Base-by-base conservation (phyloP, 1,140 invertebrate species). In the Calliopsis andreniformis region DNA sequence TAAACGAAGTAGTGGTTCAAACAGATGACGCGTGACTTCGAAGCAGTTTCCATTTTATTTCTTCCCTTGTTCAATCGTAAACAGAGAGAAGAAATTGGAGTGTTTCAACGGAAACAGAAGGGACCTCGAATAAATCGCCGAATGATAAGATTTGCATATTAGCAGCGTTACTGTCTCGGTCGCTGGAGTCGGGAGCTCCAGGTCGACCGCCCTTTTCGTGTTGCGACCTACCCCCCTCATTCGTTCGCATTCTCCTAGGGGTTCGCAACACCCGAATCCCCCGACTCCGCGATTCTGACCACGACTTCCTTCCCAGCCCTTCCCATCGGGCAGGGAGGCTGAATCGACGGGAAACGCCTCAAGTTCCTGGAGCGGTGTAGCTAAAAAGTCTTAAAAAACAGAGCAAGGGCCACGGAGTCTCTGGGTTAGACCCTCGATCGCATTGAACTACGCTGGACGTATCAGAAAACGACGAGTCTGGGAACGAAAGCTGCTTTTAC, bases 71-170 rank as follows among this genome's bases (percentile, higher is more conserved):
- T n/a, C n/a, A n/a, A n/a, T n/a, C n/a, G n/a, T n/a, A n/a, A n/a
- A n/a, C n/a, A 42, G 30, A 20, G 30, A 6, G 35, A 51, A 59
- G 32, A 58, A 56, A 32, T 51, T 16, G 51, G 20, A 32, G 14
- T 16, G 43, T 80, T 81, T 69, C 53, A 63, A 32, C n/a, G 25
- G 62, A 51, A 61, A 69, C 25, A 68, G 53, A 62, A 63, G 45
- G 53, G 66, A 35, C 58, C 58, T 49, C 76, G 76, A 84, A 86
- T 86, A 86, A 86, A 86, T 84, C 77, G 78, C 5, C 25, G 4
- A 70, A 84, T 82, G 84, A 86, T 86, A 84, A 84, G 84, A 86
- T 86, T 86, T 84, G 84, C 85, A 86, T 86, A 86, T 86, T 86
- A 84, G 82, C 70, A 78, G 62, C 82, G 79, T 84, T 79, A 82